Evolutionary conservation across 2,888 invertebrate genomes (phyloP).

Genomic region (Clistopyga incitator): DNA sequence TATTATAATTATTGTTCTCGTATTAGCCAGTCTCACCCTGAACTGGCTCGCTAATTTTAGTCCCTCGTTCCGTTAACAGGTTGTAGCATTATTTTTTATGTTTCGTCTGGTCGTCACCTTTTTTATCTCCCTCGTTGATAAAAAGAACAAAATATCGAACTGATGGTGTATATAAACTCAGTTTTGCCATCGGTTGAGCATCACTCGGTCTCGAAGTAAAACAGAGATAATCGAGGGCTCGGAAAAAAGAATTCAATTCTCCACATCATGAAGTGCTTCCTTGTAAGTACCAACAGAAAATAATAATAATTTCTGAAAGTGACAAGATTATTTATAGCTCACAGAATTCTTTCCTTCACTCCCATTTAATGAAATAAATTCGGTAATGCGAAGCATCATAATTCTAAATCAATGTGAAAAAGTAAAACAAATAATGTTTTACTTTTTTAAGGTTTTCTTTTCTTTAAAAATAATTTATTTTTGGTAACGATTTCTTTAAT

Average conservation of each 20-base stretch:
- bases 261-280: slow-evolving; percentile 78
- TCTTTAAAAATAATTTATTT: too few species aligned
- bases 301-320: too few species aligned
- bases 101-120: not conserved
- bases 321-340: too few species aligned
- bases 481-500: too few species aligned
- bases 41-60: not conserved
- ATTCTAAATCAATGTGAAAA: too few species aligned
- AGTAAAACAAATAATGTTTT: too few species aligned
- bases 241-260: slow-evolving; percentile 42
- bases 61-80: not conserved
- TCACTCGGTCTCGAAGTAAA: slow-evolving; percentile 76
- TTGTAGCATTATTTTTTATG: not conserved
- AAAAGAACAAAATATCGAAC: not conserved
- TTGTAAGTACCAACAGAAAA: slow-evolving; percentile 81
- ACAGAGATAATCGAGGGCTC: slow-evolving; percentile 69
- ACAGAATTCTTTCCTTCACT: too few species aligned
- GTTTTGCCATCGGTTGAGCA: slow-evolving; percentile 73
- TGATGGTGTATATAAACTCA: not conserved
- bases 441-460: too few species aligned
- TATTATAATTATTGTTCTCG: too few species aligned
- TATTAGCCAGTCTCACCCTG: not conserved
- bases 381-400: too few species aligned
- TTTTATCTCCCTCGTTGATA: not conserved
- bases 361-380: too few species aligned